Conservation (phyloP, 2,888 invertebrate genomes). For the Drosophila prolongata region DNA sequence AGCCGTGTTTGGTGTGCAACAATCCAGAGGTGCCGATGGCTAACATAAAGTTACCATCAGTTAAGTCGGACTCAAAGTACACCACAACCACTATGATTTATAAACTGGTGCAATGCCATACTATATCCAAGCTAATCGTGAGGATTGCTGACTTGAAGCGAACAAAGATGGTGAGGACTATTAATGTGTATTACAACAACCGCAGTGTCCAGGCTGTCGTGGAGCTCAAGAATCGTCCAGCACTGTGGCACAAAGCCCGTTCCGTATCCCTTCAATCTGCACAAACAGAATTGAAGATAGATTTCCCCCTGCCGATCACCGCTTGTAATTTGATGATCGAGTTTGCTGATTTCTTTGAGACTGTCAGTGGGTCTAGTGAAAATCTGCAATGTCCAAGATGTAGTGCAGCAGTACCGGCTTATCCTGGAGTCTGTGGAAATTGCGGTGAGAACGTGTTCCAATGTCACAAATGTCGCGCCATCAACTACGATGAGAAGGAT, state of each 20-base stretch:
- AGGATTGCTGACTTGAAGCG: conserved; percentile 97
- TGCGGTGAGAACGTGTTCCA: conserved; percentile 98
- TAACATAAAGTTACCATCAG: conserved; percentile 95
- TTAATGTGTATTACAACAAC: conserved; percentile 98
- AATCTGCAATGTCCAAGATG: conserved; percentile 98
- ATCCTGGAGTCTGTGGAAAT: conserved; percentile 96
- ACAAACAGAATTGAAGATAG: conserved; percentile 98
- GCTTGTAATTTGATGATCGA: conserved; percentile 99
- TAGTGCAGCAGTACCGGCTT: conserved; percentile 97
- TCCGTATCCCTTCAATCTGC: conserved; percentile 95
- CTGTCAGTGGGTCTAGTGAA: conserved; percentile 94
- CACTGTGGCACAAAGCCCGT: conserved; percentile 98
- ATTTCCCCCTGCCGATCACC: conserved; percentile 97
- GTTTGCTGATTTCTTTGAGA: conserved; percentile 98
- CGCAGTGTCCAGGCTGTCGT: conserved; percentile 98
- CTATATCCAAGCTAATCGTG: conserved; percentile 96
- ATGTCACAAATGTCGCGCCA: conserved; percentile 99
- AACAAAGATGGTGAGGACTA: conserved; percentile 97
- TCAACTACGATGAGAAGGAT: conserved; percentile 99
- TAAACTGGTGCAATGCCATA: conserved; percentile 97
- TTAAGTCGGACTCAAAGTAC: conserved; percentile 98
- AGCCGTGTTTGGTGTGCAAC: conserved; percentile 98
- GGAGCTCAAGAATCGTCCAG: conserved; percentile 97
- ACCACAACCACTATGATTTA: conserved; percentile 99
- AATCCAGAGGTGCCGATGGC: conserved; percentile 97